phyloP scores from a whole-genome alignment of 2,888 invertebrate species.

The Protonemura montana region DNA sequence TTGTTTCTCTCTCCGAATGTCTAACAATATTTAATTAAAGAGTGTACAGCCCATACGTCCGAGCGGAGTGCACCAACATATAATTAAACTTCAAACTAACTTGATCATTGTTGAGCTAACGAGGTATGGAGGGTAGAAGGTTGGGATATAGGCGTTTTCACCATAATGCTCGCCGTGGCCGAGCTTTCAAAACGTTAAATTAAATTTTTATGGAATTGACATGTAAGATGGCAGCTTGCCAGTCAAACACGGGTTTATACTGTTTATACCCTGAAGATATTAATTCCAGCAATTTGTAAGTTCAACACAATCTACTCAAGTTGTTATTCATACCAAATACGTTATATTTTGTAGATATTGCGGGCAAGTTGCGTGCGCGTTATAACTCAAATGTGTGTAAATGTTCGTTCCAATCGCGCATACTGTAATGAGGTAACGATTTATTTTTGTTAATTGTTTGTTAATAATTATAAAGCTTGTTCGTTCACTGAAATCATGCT shows the following conservation, averaged over 20 bases:
- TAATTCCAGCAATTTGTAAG: slow-evolving; percentile 8
- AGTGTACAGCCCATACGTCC: background rate
- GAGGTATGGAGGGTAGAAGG: background rate
- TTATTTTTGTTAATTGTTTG: background rate
- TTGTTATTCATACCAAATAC: background rate
- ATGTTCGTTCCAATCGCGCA: background rate
- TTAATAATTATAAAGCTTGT: background rate
- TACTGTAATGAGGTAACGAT: background rate
- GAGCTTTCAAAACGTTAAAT: slow-evolving; percentile 23
- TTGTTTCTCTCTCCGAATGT: background rate
- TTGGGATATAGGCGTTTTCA: background rate
- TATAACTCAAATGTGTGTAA: background rate
- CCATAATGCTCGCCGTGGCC: background rate
- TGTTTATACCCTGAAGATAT: slow-evolving; percentile 19
- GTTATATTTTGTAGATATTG: background rate
- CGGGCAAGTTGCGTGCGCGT: background rate
- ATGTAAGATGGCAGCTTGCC: background rate
- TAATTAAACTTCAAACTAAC: background rate
- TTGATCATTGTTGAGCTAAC: slow-evolving; percentile 21
- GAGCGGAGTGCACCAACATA: slow-evolving; percentile 16
- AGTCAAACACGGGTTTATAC: slow-evolving; percentile 17
- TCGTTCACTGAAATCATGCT: background rate
- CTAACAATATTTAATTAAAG: slow-evolving; percentile 18
- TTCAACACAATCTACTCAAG: background rate
- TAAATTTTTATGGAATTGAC: slow-evolving; percentile 33